Evolutionary conservation across 2,113 vertebrate species (phyloP), one percentile per base, ranked within the genome.

Genomic region (Cyprinodon tularosa): DNA sequence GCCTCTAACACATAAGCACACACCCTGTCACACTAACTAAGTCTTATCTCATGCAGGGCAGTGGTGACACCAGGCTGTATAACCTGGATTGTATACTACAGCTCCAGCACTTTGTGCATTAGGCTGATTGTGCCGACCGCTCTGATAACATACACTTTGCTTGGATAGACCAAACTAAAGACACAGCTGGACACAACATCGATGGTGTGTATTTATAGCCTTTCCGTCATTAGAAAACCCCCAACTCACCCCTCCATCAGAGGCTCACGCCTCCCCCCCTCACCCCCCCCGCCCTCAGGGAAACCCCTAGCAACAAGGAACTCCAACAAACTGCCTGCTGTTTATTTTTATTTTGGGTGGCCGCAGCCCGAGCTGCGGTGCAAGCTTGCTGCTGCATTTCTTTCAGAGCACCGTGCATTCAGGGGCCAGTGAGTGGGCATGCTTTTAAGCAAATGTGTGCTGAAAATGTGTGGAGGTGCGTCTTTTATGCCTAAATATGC

Each of bases 221-320:
- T 36, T 76, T 82, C 48, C 45, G 63, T 92, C 86, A 93, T 87
- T 63, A 92, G 91, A 93, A 90, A 88, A 85, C 86, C 87, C 86
- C 87, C 77, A 65, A 81, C 82, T 74, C 71, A 78, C 76, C 81
- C 74, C 82, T 40, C 72, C 42, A 10, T 62, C 81, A 53, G 76
- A 50, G 57, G 81, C 84, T 77, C 71, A 70, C 81, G 14, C 80
- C 84, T 83, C 80, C 89, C 82, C 74, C 90, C 84, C 84, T 87
- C 78, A 70, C 81, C 48, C 80, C 84, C 83, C 80, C 89, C 82
- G 76, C 90, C 84, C 84, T 87, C 78, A 86, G 91, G 93, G 92
- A 93, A 93, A 90, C 89, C 93, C 93, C 90, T 91, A 91, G 93
- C 93, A 93, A 92, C 93, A 91, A 88, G 91, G 88, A 91, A 90